Conservation (phyloP, 2,888 invertebrate genomes). For the Galerucella calmariensis region DNA sequence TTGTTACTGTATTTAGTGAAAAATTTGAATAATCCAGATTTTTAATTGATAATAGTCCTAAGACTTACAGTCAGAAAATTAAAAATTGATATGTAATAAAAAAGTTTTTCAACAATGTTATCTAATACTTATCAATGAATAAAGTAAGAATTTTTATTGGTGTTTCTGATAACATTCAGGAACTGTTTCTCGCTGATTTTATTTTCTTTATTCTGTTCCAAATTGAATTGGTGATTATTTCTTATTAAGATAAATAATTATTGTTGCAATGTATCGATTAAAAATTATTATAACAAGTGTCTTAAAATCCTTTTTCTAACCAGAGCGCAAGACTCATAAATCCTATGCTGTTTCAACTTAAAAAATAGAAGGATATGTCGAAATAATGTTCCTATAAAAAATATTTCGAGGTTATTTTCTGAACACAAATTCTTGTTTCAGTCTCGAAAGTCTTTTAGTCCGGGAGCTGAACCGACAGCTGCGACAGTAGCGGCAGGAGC, state of each 20-base stretch:
- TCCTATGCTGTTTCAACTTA: too few species aligned
- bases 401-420: not conserved
- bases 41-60: too few species aligned
- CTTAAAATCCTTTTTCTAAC: too few species aligned
- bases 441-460: constrained; percentile 46
- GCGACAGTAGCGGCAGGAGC: constrained; percentile 34
- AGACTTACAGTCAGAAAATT: too few species aligned
- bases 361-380: too few species aligned
- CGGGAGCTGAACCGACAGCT: constrained; percentile 31
- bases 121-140: constrained; percentile 2
- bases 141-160: not conserved
- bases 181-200: not conserved
- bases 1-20: too few species aligned
- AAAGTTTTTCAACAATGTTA: not conserved
- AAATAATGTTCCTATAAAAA: too few species aligned
- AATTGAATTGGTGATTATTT: not conserved
- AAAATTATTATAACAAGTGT: too few species aligned
- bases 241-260: not conserved
- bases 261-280: not conserved
- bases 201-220: not conserved
- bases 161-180: constrained; percentile 8
- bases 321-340: too few species aligned
- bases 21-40: too few species aligned
- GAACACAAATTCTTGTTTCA: constrained; percentile 29
- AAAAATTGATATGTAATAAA: too few species aligned